Percentiles rank a stretch among this genome's conserved stretches.
These are phyloP conservation scores for Zosterops japonicus DNA, from an alignment of 2,113 vertebrate species.

Conservation along the genomic window DNA sequence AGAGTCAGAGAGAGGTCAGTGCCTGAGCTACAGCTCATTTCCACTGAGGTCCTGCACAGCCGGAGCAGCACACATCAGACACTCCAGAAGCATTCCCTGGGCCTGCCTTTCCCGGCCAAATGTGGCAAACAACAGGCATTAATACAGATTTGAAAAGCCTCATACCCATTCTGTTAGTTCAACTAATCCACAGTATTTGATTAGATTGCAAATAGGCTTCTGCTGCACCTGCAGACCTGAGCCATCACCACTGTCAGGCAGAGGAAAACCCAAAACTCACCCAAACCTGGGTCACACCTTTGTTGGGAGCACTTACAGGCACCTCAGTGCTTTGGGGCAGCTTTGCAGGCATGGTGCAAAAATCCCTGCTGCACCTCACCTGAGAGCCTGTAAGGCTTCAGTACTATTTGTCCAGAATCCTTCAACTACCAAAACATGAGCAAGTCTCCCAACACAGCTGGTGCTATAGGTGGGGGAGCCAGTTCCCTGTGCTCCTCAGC, in stretches of 20 bases:
- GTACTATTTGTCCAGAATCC: neutral
- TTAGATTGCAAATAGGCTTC: neutral
- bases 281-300: neutral
- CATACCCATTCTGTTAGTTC: neutral
- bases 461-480: neutral
- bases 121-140: neutral
- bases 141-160: neutral
- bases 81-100: neutral
- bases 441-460: neutral
- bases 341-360: neutral
- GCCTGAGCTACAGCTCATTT: neutral
- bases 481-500: accelerated
- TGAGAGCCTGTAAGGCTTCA: neutral
- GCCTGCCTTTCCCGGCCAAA: neutral
- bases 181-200: neutral
- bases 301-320: neutral
- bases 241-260: accelerated
- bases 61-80: accelerated
- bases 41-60: accelerated
- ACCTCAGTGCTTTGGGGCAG: neutral
- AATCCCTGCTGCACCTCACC: neutral
- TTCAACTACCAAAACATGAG: neutral
- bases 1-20: neutral
- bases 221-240: neutral
- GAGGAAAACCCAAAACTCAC: neutral